A percentile compares a stretch with the other conserved stretches of the same genome.
phyloP scores from a whole-genome alignment of 2,888 invertebrate species.

The Rosalia funebris region DNA sequence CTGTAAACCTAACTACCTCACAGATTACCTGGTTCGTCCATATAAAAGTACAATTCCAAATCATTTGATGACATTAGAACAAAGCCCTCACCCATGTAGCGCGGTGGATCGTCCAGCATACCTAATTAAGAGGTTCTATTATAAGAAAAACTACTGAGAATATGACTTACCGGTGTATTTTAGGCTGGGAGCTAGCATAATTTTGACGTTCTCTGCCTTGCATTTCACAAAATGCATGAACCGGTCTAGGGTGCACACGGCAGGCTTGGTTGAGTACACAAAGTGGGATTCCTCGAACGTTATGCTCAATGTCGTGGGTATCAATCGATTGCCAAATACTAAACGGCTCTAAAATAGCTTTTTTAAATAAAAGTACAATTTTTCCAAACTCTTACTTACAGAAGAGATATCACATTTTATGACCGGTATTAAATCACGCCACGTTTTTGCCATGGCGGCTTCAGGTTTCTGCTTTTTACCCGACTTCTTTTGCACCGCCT shows the following conservation, averaged over 20 bases:
- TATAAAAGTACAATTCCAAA: conserved; percentile 94
- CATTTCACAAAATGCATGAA: conserved; percentile 97
- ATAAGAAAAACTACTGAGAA: not conserved
- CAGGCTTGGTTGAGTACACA: conserved; percentile 94
- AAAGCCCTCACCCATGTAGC: conserved; percentile 98
- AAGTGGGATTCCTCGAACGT: conserved; percentile 94
- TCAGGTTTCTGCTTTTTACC: conserved; percentile 71
- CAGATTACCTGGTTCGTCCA: conserved; percentile 89
- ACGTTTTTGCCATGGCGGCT: conserved; percentile 87
- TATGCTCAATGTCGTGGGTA: conserved; percentile 92
- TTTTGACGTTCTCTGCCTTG: conserved; percentile 94
- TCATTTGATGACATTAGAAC: conserved; percentile 95
- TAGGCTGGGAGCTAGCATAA: conserved; percentile 95
- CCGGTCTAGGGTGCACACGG: conserved; percentile 90
- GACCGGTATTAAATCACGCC: conserved; percentile 96
- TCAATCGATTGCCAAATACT: conserved; percentile 93
- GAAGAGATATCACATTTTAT: conserved; percentile 94
- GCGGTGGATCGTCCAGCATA: conserved; percentile 92
- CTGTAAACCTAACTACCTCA: not conserved
- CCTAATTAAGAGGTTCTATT: conserved; percentile 58
- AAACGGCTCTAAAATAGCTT: conserved; percentile 76
- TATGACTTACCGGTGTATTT: conserved; percentile 77
- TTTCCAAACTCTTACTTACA: conserved; percentile 63
- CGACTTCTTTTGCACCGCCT: conserved; percentile 43
- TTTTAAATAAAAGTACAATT: not conserved